phyloP scores from a whole-genome alignment of 2,888 invertebrate species.

The Cephus pygmeus region DNA sequence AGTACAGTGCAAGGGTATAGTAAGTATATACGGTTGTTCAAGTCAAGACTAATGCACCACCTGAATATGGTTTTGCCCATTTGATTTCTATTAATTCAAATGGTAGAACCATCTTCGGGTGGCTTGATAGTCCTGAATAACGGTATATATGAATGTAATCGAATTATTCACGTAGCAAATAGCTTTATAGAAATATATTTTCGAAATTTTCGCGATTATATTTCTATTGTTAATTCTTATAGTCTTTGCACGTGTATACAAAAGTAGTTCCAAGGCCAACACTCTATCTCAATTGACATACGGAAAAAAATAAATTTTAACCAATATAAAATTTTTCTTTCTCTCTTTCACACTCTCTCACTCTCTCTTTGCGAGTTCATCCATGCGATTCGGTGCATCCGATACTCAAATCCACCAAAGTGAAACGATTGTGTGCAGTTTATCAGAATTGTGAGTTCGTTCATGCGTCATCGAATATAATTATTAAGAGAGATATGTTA shows the following conservation, averaged over 20 bases:
- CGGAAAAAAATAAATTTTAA: not conserved
- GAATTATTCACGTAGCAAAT: not conserved
- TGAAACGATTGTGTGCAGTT: not conserved
- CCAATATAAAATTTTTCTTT: not conserved
- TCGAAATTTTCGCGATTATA: not conserved
- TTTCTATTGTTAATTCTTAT: not conserved
- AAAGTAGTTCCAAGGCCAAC: not conserved
- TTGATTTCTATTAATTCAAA: no score
- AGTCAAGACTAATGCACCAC: no score
- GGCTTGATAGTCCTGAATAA: no score
- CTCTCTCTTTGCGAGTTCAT: not conserved
- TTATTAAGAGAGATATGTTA: not conserved
- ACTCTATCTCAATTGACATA: not conserved
- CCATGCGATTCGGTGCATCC: not conserved
- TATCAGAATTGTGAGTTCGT: not conserved
- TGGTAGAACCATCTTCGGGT: no score
- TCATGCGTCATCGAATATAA: not conserved
- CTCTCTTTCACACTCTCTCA: not conserved
- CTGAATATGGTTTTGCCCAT: no score
- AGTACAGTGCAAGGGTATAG: conserved; percentile 22
- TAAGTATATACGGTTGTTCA: not conserved
- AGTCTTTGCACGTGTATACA: not conserved
- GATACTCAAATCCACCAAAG: not conserved
- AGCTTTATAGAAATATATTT: not conserved
- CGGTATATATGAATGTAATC: not conserved